A percentile compares a stretch with the other conserved stretches of the same genome.
Conservation (phyloP, 2,888 invertebrate species). For the Caenorhabditis auriculariae region DNA sequence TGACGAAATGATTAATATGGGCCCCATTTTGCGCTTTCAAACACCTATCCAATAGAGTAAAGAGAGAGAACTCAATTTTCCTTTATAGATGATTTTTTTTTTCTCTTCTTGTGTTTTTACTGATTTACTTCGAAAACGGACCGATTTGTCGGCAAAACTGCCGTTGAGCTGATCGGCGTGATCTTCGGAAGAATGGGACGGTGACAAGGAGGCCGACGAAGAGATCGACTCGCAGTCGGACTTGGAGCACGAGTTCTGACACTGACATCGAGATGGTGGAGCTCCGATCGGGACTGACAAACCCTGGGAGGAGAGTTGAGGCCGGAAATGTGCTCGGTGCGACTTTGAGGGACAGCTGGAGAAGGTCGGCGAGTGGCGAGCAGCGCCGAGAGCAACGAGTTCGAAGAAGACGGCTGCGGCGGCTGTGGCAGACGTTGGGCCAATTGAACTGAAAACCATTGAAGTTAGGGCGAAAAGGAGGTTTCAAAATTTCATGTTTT, state of each 20-base stretch:
- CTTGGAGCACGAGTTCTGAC: conserved; percentile 24
- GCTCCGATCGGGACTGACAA: too few relatives aligned
- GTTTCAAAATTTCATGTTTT: too few relatives aligned
- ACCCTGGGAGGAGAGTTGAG: conserved; percentile 40
- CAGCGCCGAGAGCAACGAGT: conserved; percentile 31
- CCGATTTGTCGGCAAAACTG: conserved; percentile 22
- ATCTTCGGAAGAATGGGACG: conserved; percentile 43
- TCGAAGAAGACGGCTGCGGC: conserved; percentile 10
- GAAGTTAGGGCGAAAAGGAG: too few relatives aligned
- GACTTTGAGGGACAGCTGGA: conserved; percentile 56
- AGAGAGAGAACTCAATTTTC: too few relatives aligned
- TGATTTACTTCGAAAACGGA: conserved; percentile 2
- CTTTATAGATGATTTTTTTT: too few relatives aligned
- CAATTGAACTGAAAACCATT: conserved; percentile 6
- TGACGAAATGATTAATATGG: too few relatives aligned
- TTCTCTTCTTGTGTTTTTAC: neutral
- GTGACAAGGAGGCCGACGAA: conserved; percentile 41
- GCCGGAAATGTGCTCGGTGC: conserved; percentile 56
- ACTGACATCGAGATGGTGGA: too few relatives aligned
- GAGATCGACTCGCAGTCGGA: conserved; percentile 44
- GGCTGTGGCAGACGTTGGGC: neutral
- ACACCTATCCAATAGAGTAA: too few relatives aligned
- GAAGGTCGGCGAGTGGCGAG: conserved; percentile 44
- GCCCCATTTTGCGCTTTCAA: too few relatives aligned
- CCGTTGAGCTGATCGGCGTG: conserved; percentile 9